Evolutionary conservation across 2,888 invertebrate species (phyloP).

Genomic region (Selenia dentaria): DNA sequence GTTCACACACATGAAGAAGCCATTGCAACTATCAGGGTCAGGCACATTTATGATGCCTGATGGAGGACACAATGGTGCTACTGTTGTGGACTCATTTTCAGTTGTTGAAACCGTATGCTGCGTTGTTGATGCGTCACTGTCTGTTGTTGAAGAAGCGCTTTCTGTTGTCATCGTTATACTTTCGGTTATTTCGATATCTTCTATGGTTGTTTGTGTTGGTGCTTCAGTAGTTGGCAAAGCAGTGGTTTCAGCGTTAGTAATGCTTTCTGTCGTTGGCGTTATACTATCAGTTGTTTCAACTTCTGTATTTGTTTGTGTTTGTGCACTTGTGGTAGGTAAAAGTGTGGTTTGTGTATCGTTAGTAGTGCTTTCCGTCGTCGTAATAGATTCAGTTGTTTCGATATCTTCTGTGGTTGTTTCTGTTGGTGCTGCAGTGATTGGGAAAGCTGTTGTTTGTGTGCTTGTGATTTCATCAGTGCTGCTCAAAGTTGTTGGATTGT

Average conservation of each 20-base stretch:
- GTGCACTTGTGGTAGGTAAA: too few relatives aligned
- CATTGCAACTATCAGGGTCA: constrained; percentile 42
- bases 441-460: neutral
- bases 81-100: constrained; percentile 1
- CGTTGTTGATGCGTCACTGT: neutral
- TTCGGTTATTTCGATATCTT: neutral
- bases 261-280: too few relatives aligned
- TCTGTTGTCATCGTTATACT: constrained; percentile 5
- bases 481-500: neutral
- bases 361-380: constrained; percentile 1
- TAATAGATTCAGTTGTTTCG: neutral
- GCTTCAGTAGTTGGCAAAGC: neutral
- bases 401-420: constrained; percentile 1
- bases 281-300: too few relatives aligned
- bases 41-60: constrained; percentile 41
- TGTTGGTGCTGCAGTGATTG: neutral
- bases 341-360: too few relatives aligned
- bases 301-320: too few relatives aligned
- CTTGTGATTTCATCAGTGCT: neutral
- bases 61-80: constrained; percentile 34
- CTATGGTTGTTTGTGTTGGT: neutral
- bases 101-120: neutral
- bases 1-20: constrained; percentile 44
- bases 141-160: constrained; percentile 1
- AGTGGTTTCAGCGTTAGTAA: neutral